phyloP scores from a whole-genome alignment of 1,140 invertebrate species.

The Nasonia giraulti region DNA sequence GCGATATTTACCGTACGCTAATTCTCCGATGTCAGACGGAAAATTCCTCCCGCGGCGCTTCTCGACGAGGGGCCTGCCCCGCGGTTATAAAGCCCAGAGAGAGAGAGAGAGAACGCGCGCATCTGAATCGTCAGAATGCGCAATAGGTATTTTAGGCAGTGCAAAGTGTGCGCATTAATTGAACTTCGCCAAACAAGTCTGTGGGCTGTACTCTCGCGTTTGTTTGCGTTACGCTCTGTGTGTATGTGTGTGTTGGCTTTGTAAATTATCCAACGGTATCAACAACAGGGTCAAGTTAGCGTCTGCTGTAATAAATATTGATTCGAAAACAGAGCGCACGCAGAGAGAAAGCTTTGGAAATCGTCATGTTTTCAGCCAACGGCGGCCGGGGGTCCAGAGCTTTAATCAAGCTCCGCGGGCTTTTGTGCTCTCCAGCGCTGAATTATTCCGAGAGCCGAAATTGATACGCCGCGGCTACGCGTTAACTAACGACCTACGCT shows the following conservation, averaged over 20 bases:
- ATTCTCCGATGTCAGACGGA: background rate
- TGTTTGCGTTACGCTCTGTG: too few relatives aligned
- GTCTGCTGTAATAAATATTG: background rate
- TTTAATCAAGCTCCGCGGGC: background rate
- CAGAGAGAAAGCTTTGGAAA: background rate
- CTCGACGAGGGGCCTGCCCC: too few relatives aligned
- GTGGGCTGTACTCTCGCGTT: too few relatives aligned
- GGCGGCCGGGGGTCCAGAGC: background rate
- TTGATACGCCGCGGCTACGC: background rate
- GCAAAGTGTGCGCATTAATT: too few relatives aligned
- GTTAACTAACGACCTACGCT: background rate
- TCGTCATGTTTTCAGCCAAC: background rate
- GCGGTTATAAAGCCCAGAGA: background rate
- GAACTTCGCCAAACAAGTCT: background rate
- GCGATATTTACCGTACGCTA: background rate
- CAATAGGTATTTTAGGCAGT: background rate
- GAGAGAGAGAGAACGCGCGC: background rate
- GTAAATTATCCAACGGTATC: background rate
- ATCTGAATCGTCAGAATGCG: too few relatives aligned
- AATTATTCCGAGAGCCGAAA: conserved; percentile 1
- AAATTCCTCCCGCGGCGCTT: too few relatives aligned
- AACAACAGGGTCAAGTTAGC: background rate
- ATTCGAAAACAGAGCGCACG: background rate
- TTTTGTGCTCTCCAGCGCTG: background rate
- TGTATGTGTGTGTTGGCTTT: background rate